Evolutionary conservation across 2,113 vertebrate species (phyloP).

Genomic region (Argyrosomus japonicus): DNA sequence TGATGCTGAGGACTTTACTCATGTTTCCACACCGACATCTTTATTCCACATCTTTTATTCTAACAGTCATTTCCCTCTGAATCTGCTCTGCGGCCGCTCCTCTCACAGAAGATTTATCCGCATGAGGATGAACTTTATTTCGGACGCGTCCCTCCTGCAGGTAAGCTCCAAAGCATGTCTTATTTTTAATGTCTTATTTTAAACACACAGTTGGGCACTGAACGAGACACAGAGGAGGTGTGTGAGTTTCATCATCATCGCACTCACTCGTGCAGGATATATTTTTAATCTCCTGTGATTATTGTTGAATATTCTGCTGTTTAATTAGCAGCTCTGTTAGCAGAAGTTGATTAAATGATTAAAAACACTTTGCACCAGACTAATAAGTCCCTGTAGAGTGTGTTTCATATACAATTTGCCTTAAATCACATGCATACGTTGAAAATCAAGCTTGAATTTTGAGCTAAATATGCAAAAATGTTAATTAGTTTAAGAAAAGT

Average conservation of each 20-base stretch:
- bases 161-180: constrained; percentile 17
- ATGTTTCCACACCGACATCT: not conserved
- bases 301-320: not conserved
- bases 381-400: not conserved
- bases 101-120: not conserved
- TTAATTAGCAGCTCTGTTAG: not conserved
- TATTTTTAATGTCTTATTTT: not conserved
- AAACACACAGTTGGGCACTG: not conserved
- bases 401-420: not conserved
- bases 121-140: constrained; percentile 49
- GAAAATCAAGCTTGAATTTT: not conserved
- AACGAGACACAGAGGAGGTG: not conserved
- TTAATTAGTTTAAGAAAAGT: not conserved
- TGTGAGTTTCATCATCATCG: not conserved
- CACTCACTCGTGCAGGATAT: not conserved
- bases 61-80: no score
- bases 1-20: constrained; percentile 59
- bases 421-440: not conserved
- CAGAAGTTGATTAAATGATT: not conserved
- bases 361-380: not conserved
- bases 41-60: not conserved
- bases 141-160: constrained; percentile 52
- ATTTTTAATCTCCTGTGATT: not conserved
- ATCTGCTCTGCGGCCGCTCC: no score
- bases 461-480: not conserved